Conservation (phyloP, 2,797 vertebrate genomes). For the Knipowitschia caucasica region DNA sequence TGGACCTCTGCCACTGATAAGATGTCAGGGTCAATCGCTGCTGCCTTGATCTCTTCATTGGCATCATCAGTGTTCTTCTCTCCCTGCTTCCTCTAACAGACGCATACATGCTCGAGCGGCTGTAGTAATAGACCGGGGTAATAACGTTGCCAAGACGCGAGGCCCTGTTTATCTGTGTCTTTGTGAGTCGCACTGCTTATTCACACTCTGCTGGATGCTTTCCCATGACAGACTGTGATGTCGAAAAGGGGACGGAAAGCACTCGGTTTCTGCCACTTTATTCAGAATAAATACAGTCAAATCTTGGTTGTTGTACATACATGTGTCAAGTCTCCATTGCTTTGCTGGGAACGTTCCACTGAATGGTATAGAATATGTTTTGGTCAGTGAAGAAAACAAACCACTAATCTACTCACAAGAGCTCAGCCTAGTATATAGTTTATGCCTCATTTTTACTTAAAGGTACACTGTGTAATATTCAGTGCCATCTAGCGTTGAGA, state of each 20-base stretch:
- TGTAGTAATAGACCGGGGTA: constrained; percentile 23
- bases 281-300: constrained; percentile 1
- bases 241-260: constrained; percentile 15
- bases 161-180: constrained; percentile 47
- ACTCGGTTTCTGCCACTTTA: constrained; percentile 6
- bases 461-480: no score
- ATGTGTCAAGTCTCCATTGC: background rate
- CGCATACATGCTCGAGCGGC: constrained; percentile 10
- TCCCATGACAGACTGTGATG: constrained; percentile 43
- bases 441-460: no score
- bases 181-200: constrained; percentile 30
- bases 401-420: no score
- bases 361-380: background rate
- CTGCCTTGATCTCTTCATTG: constrained; percentile 36
- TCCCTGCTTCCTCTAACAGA: constrained; percentile 14
- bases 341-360: background rate
- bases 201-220: constrained; percentile 43
- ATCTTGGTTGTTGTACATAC: background rate
- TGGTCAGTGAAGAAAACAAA: no score
- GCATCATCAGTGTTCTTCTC: constrained; percentile 31
- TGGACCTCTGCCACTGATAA: constrained; percentile 16
- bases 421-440: no score
- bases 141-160: constrained; percentile 41
- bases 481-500: no score
- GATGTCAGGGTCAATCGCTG: constrained; percentile 27